Conservation (phyloP, 2,113 vertebrate genomes). For the Desmodus rotundus region DNA sequence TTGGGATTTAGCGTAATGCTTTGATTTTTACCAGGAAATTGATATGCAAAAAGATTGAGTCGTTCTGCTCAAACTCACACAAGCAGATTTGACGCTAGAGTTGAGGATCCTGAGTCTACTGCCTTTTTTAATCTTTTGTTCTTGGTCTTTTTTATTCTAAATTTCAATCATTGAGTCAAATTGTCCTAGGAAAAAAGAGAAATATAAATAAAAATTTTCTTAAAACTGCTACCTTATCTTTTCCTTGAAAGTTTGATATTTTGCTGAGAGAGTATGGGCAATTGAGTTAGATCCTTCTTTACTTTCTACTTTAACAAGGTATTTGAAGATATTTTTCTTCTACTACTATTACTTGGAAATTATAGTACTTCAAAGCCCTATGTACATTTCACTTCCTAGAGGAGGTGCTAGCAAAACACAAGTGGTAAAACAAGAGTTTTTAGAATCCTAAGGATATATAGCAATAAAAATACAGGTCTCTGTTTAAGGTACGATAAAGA, state of each 20-base stretch:
- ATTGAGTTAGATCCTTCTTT: background rate
- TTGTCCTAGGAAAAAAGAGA: background rate
- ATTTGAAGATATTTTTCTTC: constrained; percentile 46
- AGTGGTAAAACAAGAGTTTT: constrained; percentile 7
- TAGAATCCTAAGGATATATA: background rate
- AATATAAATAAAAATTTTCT: background rate
- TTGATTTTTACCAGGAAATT: constrained; percentile 27
- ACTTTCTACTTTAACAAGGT: background rate
- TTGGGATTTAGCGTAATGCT: constrained; percentile 1
- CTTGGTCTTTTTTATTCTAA: constrained; percentile 23
- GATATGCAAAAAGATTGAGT: background rate
- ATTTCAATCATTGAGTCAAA: constrained; percentile 27
- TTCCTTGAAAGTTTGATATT: constrained; percentile 29
- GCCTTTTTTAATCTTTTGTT: background rate
- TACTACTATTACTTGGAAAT: background rate
- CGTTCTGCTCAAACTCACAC: background rate
- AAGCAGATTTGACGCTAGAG: background rate
- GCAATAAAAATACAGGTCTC: background rate
- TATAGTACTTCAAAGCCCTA: constrained; percentile 23
- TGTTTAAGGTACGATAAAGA: background rate
- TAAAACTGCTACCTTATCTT: background rate
- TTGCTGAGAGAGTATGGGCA: constrained; percentile 4
- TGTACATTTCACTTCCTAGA: constrained; percentile 31
- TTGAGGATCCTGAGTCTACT: background rate
- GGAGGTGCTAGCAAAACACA: constrained; percentile 19